Base-by-base conservation (phyloP, 2,888 invertebrate genomes). In the Scaptomyza polygonia region DNA sequence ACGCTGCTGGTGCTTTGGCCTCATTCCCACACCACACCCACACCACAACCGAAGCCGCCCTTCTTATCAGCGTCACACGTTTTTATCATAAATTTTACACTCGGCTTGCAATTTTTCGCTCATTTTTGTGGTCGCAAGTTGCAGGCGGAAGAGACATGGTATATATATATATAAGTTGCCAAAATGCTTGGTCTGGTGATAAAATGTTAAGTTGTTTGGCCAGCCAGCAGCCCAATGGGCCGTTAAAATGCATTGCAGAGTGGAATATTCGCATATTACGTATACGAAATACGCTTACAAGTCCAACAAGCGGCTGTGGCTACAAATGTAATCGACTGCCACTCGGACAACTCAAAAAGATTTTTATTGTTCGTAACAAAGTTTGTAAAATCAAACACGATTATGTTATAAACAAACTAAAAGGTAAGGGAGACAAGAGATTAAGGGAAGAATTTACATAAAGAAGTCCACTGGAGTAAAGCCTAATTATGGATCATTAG, bases 11-110 rank as follows among this genome's bases (percentile, higher is more conserved):
- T 5, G 8, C 29, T 29, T 11, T 30, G 30, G 30, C 18, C 30
- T 11, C 29, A 25, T 4, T 18, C 16, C n/a, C 52, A 27, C n/a
- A 14, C 18, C 34, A 4, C 14, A n/a, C 5, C 32, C 32, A n/a
- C 3, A 9, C 11, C 34, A 25, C 21, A 36, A 25, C 40, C 36
- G 25, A 69, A 45, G 43, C 45, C 49, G 54, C 40, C 57, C 55
- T 53, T 69, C 81, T 82, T 82, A 82, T 81, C 85, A 69, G 65
- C 59, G 70, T 75, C 70, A 79, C 81, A 82, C 81, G 81, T 85
- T 82, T 85, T 79, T 79, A 82, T 85, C 85, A 82, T 82, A 85
- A 85, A 82, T 85, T 85, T 85, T 79, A 82, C 81, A 81, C 82
- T 74, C 72, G 32, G 73, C 74, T 70, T 77, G 84, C 77, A 85